Conservation (phyloP, 2,888 invertebrate genomes). For the Sialis lutaria region DNA sequence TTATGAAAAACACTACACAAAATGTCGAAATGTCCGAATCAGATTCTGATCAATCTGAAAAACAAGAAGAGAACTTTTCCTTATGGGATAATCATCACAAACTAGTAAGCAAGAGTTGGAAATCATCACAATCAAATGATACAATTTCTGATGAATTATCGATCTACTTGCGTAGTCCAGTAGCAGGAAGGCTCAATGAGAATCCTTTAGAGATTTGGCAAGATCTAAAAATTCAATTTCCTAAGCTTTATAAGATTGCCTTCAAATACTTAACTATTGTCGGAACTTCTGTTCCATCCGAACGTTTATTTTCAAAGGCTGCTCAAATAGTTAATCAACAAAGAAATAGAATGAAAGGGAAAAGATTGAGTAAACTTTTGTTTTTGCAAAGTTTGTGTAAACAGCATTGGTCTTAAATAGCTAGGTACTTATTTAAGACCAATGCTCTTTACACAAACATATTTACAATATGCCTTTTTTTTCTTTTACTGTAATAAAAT, state of each 20-base stretch:
- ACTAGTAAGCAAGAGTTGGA: conserved; percentile 6
- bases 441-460: no score
- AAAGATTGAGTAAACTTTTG: conserved; percentile 7
- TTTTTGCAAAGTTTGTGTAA: conserved; percentile 1
- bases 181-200: conserved; percentile 8
- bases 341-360: conserved; percentile 8
- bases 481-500: no score
- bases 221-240: conserved; percentile 8
- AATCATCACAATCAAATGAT: conserved; percentile 6
- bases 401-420: neutral
- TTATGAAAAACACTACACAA: conserved; percentile 1
- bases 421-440: no score
- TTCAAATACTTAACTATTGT: conserved; percentile 7
- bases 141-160: conserved; percentile 9
- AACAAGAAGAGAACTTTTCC: conserved; percentile 4
- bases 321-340: conserved; percentile 6
- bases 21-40: conserved; percentile 1
- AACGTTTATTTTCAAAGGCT: conserved; percentile 10
- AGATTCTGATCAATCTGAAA: conserved; percentile 1
- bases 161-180: conserved; percentile 7
- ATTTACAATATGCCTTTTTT: no score
- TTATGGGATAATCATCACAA: conserved; percentile 9
- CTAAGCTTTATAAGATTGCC: conserved; percentile 6
- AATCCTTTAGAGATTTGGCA: conserved; percentile 9
- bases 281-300: conserved; percentile 9